Evolutionary conservation across 1,140 invertebrate genomes (phyloP), one percentile per base, ranked within the genome.

Genomic region (Drosophila funebris): DNA sequence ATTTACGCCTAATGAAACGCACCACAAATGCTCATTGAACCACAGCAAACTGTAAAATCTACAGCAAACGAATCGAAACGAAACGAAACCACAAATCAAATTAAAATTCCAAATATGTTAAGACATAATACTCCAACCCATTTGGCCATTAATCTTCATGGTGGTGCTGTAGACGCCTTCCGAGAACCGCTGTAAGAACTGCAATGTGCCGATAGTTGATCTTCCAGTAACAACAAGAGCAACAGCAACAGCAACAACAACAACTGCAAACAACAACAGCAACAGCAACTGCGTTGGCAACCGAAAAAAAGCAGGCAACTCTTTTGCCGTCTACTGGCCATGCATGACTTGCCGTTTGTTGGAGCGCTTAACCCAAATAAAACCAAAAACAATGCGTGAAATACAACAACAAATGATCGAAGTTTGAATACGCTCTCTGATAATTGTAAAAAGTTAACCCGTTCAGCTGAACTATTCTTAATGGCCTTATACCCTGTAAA

Each of bases 341-440:
- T 64, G 79, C 80, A 84, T 83, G 79, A 84, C 79, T 83, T 61
- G 80, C 16, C 72, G 72, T 57, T 76, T 84, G 79, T 16, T 84
- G 76, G 58, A 83, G 76, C 79, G 79, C 79, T 84, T 84, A 83
- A 79, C 79, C 79, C 80, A 84, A 84, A 79, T 84, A 50, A n/a
- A 61, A 48, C 24, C 43, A 62, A 56, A 31, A 57, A 66, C 73
- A 75, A 60, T 44, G 18, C 8, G 24, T 20, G 6, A 18, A 11
- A 16, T 70, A 16, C 20, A n/a, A 36, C 33, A 0, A 0, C 1
- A 33, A 0, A 11, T 16, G 8, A 6, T n/a, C 48, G 67, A 53
- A 1, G 0, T 0, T 1, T n/a, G 4, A 18, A 74, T 58, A 41
- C 72, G 2, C 72, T 73, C 16, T n/a, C 3, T n/a, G n/a, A n/a